Conservation (phyloP, 2,888 invertebrate species). For the Eupithecia vulgata region DNA sequence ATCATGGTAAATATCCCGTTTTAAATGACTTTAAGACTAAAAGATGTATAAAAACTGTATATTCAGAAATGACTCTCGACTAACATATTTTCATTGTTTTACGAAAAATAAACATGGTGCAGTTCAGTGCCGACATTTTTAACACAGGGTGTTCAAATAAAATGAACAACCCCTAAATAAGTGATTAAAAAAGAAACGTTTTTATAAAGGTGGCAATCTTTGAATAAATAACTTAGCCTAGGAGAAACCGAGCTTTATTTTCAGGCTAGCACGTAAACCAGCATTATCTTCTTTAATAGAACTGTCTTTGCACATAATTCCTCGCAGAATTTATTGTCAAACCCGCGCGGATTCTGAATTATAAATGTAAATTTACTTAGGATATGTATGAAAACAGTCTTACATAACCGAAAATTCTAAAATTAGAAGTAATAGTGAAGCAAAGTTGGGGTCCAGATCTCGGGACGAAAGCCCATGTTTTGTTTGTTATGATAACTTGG, state of each 20-base stretch:
- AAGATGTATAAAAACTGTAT: not conserved
- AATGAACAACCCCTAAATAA: no score
- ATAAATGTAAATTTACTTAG: constrained; percentile 11
- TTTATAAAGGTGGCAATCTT: not conserved
- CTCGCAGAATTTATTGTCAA: constrained; percentile 10
- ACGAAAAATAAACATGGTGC: not conserved
- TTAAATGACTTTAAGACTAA: no score
- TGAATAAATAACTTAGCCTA: constrained; percentile 3
- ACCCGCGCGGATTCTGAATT: constrained; percentile 3
- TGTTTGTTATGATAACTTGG: constrained; percentile 18
- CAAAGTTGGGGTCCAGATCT: not conserved
- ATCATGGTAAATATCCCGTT: no score
- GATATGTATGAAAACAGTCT: not conserved
- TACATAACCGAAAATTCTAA: constrained; percentile 1
- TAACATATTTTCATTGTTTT: not conserved
- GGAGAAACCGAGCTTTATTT: not conserved
- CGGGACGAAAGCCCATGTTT: not conserved
- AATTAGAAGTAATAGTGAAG: not conserved
- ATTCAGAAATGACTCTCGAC: not conserved
- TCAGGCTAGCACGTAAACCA: constrained; percentile 6
- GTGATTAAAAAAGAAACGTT: no score
- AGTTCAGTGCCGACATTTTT: not conserved
- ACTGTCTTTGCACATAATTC: constrained; percentile 12
- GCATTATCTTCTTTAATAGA: constrained; percentile 9
- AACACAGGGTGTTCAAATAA: not conserved